Conservation (phyloP, 2,797 vertebrate species). For the Remorina albescens region DNA sequence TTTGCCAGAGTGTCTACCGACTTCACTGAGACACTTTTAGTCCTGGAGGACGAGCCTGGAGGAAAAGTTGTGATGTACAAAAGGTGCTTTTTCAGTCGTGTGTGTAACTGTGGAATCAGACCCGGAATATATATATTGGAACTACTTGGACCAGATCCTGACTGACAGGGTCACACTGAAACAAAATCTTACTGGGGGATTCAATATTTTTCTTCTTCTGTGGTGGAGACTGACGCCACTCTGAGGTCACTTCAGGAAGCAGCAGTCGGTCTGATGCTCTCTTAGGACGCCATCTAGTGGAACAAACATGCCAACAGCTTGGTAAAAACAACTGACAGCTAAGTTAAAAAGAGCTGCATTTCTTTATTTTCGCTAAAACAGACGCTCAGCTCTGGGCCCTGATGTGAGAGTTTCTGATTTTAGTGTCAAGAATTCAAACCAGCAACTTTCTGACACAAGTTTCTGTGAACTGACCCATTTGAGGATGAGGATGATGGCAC, state of each 20-base stretch:
- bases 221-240: constrained; percentile 25
- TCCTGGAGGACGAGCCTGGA: not conserved
- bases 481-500: not conserved
- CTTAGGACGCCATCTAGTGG: constrained; percentile 75
- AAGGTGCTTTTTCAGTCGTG: too few species aligned
- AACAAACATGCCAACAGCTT: not conserved
- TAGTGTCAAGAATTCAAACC: not conserved
- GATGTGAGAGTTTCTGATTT: not conserved
- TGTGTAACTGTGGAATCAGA: too few species aligned
- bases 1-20: constrained; percentile 45
- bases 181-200: constrained; percentile 17
- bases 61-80: too few species aligned
- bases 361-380: too few species aligned
- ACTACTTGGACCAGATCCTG: too few species aligned
- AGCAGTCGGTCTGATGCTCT: constrained; percentile 65
- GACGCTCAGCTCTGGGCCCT: not conserved
- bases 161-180: too few species aligned
- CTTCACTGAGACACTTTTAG: constrained; percentile 29
- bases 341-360: not conserved
- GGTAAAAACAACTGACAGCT: not conserved
- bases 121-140: too few species aligned
- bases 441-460: not conserved
- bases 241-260: not conserved
- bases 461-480: constrained; percentile 37
- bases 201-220: constrained; percentile 38